Conservation (phyloP, 2,113 vertebrate genomes). For the Mionectes macconnelli region DNA sequence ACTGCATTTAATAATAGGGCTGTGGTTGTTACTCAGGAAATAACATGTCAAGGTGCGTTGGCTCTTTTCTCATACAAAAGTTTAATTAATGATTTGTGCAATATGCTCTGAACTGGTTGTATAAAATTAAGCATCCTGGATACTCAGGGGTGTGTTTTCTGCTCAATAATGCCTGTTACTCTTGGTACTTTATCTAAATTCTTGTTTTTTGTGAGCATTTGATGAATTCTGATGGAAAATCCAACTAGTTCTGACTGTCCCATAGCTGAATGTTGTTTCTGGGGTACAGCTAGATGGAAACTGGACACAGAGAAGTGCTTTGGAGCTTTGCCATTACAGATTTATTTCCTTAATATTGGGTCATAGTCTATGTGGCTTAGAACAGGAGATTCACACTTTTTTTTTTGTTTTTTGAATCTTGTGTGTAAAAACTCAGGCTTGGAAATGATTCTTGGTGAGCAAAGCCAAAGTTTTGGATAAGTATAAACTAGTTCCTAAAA, state of each 20-base stretch:
- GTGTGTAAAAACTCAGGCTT: neutral
- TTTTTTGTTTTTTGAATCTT: neutral
- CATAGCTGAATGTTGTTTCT: neutral
- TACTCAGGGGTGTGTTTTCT: neutral
- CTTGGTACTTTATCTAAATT: neutral
- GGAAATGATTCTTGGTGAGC: neutral
- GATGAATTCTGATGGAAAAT: neutral
- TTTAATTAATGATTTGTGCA: neutral
- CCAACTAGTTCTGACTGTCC: neutral
- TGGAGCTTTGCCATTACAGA: neutral
- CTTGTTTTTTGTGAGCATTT: neutral
- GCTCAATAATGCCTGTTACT: neutral
- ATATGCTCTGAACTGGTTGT: neutral
- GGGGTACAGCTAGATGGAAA: neutral
- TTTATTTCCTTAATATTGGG: neutral
- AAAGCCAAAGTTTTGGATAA: neutral
- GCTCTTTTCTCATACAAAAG: neutral
- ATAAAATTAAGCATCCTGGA: neutral
- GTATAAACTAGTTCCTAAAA: neutral
- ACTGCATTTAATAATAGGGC: neutral
- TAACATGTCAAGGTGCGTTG: neutral
- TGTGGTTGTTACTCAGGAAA: neutral
- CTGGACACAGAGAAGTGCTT: neutral
- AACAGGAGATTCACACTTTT: neutral
- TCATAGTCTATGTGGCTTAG: neutral